phyloP scores from a whole-genome alignment of 2,797 vertebrate genomes.

The Lateolabrax maculatus region DNA sequence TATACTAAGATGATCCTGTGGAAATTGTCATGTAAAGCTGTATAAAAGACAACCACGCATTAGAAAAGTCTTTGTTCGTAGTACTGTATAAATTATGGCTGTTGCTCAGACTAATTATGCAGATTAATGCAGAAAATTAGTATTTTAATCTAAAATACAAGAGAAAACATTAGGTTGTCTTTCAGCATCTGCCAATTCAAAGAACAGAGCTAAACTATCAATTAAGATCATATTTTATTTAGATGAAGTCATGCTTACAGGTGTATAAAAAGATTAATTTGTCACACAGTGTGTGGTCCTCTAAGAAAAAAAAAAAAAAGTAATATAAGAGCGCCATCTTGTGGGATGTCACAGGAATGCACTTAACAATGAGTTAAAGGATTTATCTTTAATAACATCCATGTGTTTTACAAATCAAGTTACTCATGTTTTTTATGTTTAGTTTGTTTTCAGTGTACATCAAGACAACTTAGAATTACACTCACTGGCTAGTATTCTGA shows the following conservation, averaged over 20 bases:
- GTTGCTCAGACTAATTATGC: neutral
- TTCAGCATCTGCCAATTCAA: conserved; percentile 23
- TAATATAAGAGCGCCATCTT: conserved; percentile 61
- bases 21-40: neutral
- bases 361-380: neutral
- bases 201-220: conserved; percentile 10
- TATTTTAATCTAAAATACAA: conserved; percentile 7
- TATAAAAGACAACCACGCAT: neutral
- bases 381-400: neutral
- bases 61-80: neutral
- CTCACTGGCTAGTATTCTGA: neutral
- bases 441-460: conserved; percentile 9
- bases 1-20: neutral
- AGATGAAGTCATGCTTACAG: conserved; percentile 11
- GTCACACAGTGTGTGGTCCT: conserved; percentile 24
- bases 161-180: neutral
- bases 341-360: conserved; percentile 63
- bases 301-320: conserved; percentile 5
- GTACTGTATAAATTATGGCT: neutral
- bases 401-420: neutral
- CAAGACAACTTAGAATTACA: conserved; percentile 50
- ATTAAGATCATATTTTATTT: conserved; percentile 29
- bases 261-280: conserved; percentile 42
- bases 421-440: neutral
- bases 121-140: conserved; percentile 20